A percentile compares a stretch with the other conserved stretches of the same genome.
Evolutionary conservation across 2,797 vertebrate species (phyloP).

Genomic region (Pseudochirops corinnae): DNA sequence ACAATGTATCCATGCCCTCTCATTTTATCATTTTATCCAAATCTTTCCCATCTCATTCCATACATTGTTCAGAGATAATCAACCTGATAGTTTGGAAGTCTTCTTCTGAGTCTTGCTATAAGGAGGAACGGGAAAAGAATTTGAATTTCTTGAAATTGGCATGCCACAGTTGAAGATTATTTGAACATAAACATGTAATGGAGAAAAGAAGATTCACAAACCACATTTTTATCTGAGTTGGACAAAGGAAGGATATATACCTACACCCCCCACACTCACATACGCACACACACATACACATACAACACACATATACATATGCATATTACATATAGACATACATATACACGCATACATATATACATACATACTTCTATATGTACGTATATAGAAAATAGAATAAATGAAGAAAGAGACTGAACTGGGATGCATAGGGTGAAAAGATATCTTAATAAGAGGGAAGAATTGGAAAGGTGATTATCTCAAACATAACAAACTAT

Average conservation of each 20-base stretch:
- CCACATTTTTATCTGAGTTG: background rate
- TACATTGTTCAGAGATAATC: background rate
- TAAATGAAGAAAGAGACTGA: background rate
- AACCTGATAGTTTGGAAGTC: background rate
- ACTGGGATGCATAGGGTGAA: background rate
- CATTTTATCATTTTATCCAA: background rate
- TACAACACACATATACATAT: background rate
- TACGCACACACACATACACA: too few species aligned
- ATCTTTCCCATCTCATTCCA: background rate
- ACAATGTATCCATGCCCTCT: background rate
- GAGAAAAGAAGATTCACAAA: background rate
- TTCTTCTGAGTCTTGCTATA: background rate
- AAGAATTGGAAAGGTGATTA: background rate
- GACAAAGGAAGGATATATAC: background rate
- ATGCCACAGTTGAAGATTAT: background rate
- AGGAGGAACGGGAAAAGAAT: background rate
- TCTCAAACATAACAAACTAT: background rate
- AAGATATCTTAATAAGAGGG: background rate
- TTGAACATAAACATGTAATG: background rate
- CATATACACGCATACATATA: background rate
- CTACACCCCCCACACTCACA: background rate
- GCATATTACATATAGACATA: background rate
- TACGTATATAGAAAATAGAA: background rate
- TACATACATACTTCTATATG: background rate
- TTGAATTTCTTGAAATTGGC: background rate